phyloP scores from a whole-genome alignment of 2,888 invertebrate species.

The Entomobrya proxima region DNA sequence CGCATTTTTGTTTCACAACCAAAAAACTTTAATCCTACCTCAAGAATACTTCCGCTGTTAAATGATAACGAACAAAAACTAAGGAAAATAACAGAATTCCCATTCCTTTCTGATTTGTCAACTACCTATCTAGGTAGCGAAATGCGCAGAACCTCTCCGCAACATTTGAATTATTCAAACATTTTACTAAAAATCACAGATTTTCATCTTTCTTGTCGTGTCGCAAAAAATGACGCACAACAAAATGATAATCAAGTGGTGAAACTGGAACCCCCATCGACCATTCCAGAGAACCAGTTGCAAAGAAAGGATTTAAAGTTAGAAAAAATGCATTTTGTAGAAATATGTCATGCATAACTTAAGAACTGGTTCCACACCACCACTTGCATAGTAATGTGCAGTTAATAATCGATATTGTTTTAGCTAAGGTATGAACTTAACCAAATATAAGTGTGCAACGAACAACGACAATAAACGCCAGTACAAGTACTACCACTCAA shows the following conservation, averaged over 20 bases:
- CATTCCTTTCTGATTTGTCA: too few relatives aligned
- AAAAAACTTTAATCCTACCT: too few relatives aligned
- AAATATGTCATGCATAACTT: slow-evolving; percentile 32
- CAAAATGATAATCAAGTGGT: slow-evolving; percentile 10
- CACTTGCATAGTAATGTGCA: background rate
- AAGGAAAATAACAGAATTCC: too few relatives aligned
- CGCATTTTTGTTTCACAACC: too few relatives aligned
- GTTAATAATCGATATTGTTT: too few relatives aligned
- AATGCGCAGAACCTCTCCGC: too few relatives aligned
- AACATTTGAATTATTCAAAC: too few relatives aligned
- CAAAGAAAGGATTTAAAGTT: background rate
- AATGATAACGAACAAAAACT: too few relatives aligned
- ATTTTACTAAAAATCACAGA: background rate
- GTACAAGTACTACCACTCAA: background rate
- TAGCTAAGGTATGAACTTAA: too few relatives aligned
- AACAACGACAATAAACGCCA: background rate
- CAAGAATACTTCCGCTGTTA: too few relatives aligned
- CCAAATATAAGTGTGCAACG: background rate
- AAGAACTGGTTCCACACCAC: slow-evolving; percentile 21
- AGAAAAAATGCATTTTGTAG: slow-evolving; percentile 34
- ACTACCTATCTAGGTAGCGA: too few relatives aligned
- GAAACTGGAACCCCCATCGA: slow-evolving; percentile 10
- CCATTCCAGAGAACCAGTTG: background rate
- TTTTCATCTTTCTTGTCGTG: background rate
- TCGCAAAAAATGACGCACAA: slow-evolving; percentile 26